Evolutionary conservation across 2,113 vertebrate species (phyloP).

Genomic region (Oriolus oriolus): DNA sequence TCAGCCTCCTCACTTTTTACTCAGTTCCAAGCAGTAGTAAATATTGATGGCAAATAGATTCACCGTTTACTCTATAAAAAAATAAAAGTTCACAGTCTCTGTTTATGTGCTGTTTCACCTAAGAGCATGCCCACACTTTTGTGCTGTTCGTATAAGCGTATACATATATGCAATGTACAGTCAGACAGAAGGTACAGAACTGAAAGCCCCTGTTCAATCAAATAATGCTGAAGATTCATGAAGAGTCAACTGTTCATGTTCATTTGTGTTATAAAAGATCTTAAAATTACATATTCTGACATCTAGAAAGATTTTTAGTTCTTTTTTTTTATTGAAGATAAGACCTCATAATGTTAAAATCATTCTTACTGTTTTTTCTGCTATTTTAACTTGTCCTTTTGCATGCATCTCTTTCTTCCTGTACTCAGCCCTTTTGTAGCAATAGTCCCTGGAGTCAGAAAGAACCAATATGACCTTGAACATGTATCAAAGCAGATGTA

Average conservation of each 20-base stretch:
- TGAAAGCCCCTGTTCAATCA: not conserved
- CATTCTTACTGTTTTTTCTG: not conserved
- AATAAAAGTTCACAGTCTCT: not conserved
- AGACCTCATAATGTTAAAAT: not conserved
- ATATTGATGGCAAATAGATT: not conserved
- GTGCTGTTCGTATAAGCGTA: fast-evolving
- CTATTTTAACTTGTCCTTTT: not conserved
- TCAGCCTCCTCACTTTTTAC: not conserved
- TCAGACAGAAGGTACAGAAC: not conserved
- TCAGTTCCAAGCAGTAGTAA: not conserved
- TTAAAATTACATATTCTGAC: not conserved
- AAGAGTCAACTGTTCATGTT: not conserved
- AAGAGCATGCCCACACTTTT: not conserved
- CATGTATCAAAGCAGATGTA: not conserved
- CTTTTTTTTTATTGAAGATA: not conserved
- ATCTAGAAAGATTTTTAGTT: not conserved
- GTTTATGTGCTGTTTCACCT: not conserved
- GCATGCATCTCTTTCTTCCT: not conserved
- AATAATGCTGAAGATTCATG: not conserved
- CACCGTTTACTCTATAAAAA: not conserved
- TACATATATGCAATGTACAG: not conserved
- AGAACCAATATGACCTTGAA: conserved; percentile 36
- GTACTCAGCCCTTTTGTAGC: not conserved
- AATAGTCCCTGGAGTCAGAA: not conserved
- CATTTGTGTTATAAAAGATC: not conserved